A percentile compares a stretch with the other conserved stretches of the same genome.
Evolutionary conservation across 2,113 vertebrate species (phyloP).

Genomic region (Raja brachyura): DNA sequence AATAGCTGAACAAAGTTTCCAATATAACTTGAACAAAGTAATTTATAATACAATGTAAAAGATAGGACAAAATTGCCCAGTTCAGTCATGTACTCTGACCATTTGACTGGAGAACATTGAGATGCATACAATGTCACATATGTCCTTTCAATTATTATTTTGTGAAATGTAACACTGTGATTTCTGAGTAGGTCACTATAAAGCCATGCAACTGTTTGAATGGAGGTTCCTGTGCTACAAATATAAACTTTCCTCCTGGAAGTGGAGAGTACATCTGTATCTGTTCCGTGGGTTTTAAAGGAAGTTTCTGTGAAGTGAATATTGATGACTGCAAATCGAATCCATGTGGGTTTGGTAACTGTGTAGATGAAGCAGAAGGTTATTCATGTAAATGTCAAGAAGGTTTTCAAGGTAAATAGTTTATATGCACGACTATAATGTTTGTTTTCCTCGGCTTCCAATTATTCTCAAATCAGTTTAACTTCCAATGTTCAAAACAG

Average conservation of each 20-base stretch:
- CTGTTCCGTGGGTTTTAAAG: constrained; percentile 66
- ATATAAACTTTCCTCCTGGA: constrained; percentile 56
- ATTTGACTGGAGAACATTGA: not conserved
- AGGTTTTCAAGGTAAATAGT: constrained; percentile 64
- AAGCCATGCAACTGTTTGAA: constrained; percentile 71
- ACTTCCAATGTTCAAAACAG: not conserved
- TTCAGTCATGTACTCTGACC: not conserved
- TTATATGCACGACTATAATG: not conserved
- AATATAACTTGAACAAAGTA: not conserved
- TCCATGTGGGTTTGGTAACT: constrained; percentile 69
- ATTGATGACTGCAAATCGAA: constrained; percentile 66
- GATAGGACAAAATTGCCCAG: not conserved
- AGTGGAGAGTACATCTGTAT: constrained; percentile 65
- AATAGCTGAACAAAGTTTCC: not conserved
- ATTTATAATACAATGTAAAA: constrained; percentile 13
- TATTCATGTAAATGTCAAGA: constrained; percentile 73
- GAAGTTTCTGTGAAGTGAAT: constrained; percentile 63
- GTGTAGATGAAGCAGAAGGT: constrained; percentile 59
- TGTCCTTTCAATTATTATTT: not conserved
- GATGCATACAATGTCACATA: not conserved
- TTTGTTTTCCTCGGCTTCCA: not conserved
- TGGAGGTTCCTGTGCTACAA: constrained; percentile 66
- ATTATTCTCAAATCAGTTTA: not conserved
- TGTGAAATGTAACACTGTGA: not conserved
- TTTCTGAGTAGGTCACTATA: constrained; percentile 63